Percentiles rank a stretch among this genome's conserved stretches.
Conservation (phyloP, 2,797 vertebrate genomes). For the Vespertilio murinus region DNA sequence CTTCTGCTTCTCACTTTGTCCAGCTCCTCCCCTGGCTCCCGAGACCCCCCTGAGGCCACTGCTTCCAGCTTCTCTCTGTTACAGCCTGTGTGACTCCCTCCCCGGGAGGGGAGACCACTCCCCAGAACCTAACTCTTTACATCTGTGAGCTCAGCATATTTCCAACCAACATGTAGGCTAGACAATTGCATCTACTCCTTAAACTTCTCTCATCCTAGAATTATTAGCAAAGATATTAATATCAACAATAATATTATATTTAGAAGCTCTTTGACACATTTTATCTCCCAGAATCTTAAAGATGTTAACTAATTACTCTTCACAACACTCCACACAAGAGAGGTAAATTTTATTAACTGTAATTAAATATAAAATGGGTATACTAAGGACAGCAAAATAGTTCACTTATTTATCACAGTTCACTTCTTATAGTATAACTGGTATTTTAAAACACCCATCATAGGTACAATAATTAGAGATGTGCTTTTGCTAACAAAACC, state of each 20-base stretch:
- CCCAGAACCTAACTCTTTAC: background rate
- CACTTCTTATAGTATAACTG: slow-evolving; percentile 80
- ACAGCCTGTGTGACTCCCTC: background rate
- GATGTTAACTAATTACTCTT: slow-evolving; percentile 67
- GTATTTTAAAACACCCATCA: slow-evolving; percentile 83
- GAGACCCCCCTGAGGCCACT: background rate
- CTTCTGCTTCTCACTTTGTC: slow-evolving; percentile 14
- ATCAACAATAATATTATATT: slow-evolving; percentile 36
- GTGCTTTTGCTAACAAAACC: slow-evolving; percentile 87
- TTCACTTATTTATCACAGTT: slow-evolving; percentile 82
- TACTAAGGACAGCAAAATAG: slow-evolving; percentile 71
- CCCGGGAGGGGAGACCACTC: background rate
- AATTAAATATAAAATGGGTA: background rate
- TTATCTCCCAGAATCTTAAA: slow-evolving; percentile 45
- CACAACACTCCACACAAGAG: background rate
- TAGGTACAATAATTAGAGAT: slow-evolving; percentile 87
- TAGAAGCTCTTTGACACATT: slow-evolving; percentile 25
- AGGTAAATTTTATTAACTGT: slow-evolving; percentile 67
- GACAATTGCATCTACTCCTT: background rate
- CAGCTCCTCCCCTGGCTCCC: background rate
- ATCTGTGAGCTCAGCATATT: background rate
- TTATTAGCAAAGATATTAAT: slow-evolving; percentile 34
- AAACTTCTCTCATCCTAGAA: slow-evolving; percentile 27
- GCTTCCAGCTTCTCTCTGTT: background rate
- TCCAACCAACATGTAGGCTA: background rate